These are phyloP conservation scores for Chrysotoxum bicinctum DNA, from an alignment of 2,888 invertebrate species.

Conservation along the genomic window DNA sequence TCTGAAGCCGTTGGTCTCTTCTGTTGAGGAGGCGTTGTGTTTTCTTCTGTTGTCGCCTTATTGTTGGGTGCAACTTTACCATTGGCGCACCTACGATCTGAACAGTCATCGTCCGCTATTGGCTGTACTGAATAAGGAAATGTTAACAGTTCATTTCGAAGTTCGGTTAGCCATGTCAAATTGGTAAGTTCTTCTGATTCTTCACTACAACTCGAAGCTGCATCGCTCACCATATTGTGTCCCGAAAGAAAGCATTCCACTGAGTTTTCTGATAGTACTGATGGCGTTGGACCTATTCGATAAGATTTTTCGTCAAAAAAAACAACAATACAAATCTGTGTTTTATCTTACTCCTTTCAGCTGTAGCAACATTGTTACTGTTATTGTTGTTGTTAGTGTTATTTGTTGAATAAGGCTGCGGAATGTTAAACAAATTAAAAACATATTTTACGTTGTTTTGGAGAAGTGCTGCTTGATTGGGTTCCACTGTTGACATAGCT, in stretches of 20 bases:
- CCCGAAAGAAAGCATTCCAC: slow-evolving; percentile 62
- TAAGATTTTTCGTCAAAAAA: not conserved
- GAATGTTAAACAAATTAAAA: slow-evolving; percentile 60
- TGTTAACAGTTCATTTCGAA: slow-evolving; percentile 79
- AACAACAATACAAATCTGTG: not conserved
- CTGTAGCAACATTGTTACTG: not conserved
- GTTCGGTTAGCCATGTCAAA: slow-evolving; percentile 79
- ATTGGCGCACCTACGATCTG: slow-evolving; percentile 16
- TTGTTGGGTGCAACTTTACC: not conserved
- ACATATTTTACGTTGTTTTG: slow-evolving; percentile 53
- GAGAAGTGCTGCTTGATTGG: slow-evolving; percentile 14
- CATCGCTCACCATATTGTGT: slow-evolving; percentile 58
- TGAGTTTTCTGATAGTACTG: slow-evolving; percentile 72
- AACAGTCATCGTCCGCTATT: slow-evolving; percentile 74
- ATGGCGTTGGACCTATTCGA: slow-evolving; percentile 70
- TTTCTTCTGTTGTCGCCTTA: slow-evolving; percentile 30
- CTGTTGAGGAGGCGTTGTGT: slow-evolving; percentile 17
- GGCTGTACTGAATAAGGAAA: slow-evolving; percentile 77
- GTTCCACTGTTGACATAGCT: slow-evolving; percentile 39
- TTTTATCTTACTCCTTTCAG: slow-evolving; percentile 43
- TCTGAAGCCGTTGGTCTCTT: slow-evolving; percentile 78
- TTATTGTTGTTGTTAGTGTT: not conserved
- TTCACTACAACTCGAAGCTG: slow-evolving; percentile 67
- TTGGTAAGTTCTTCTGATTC: slow-evolving; percentile 80
- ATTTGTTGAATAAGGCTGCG: slow-evolving; percentile 40